Evolutionary conservation across 2,797 vertebrate species (phyloP).

Genomic region (Pangasius mekongensis): DNA sequence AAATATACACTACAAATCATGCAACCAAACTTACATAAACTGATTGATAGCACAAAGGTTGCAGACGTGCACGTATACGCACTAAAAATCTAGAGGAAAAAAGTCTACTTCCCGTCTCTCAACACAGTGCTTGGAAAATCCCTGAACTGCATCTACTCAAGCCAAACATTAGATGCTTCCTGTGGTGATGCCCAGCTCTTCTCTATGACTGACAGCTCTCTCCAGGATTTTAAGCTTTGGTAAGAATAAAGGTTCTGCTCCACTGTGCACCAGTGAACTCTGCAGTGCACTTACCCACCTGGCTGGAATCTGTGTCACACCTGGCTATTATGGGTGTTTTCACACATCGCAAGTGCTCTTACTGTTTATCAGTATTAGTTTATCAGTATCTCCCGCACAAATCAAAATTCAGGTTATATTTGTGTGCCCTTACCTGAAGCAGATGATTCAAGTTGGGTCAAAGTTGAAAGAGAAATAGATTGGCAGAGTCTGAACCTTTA

Average conservation of each 20-base stretch:
- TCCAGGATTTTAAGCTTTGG: constrained; percentile 32
- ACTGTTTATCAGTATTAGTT: constrained; percentile 14
- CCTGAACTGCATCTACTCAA: constrained; percentile 33
- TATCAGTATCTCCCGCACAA: neutral
- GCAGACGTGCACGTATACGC: constrained; percentile 11
- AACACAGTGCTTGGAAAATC: constrained; percentile 33
- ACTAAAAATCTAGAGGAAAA: constrained; percentile 3
- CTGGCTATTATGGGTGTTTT: constrained; percentile 33
- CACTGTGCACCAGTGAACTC: constrained; percentile 26
- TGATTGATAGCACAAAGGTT: constrained; percentile 39
- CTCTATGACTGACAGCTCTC: constrained; percentile 54
- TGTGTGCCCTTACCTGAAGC: neutral
- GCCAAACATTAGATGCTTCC: constrained; percentile 64
- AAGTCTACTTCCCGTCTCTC: constrained; percentile 22
- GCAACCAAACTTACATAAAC: constrained; percentile 36
- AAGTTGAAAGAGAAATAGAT: constrained; percentile 9
- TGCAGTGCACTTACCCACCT: constrained; percentile 31
- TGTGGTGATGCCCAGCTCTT: constrained; percentile 52
- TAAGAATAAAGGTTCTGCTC: constrained; percentile 43
- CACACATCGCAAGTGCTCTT: neutral
- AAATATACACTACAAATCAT: constrained; percentile 44
- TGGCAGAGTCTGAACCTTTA: neutral
- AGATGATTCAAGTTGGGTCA: neutral
- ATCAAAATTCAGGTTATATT: neutral
- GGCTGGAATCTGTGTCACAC: constrained; percentile 20